A percentile compares a stretch with the other conserved stretches of the same genome.
Conservation (phyloP, 2,888 invertebrate species). For the Perizoma flavofasciatum region DNA sequence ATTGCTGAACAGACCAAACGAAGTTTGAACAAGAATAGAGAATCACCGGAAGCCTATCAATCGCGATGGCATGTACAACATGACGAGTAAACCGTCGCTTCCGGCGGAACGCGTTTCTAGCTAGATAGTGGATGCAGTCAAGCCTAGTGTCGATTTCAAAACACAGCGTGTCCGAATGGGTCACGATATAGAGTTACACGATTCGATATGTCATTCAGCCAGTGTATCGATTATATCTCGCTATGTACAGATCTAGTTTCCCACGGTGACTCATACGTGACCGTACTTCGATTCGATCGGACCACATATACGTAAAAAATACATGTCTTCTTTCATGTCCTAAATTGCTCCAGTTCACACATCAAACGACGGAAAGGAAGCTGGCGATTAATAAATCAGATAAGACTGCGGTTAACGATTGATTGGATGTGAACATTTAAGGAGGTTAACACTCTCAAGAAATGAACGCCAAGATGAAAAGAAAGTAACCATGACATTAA, state of each 20-base stretch:
- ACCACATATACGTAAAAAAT: constrained; percentile 36
- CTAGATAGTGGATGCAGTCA: constrained; percentile 19
- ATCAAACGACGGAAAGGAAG: constrained; percentile 33
- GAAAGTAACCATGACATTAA: constrained; percentile 28
- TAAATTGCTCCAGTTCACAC: constrained; percentile 37
- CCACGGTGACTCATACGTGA: constrained; percentile 52
- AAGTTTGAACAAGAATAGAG: constrained; percentile 34
- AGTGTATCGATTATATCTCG: constrained; percentile 54
- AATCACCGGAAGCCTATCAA: constrained; percentile 57
- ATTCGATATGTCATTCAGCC: constrained; percentile 58
- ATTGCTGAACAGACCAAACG: constrained; percentile 39
- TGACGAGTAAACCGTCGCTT: constrained; percentile 55
- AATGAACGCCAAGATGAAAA: constrained; percentile 28
- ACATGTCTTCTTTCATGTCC: constrained; percentile 34
- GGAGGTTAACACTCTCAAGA: constrained; percentile 32
- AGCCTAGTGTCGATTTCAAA: constrained; percentile 49
- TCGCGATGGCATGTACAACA: constrained; percentile 49
- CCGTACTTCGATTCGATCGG: constrained; percentile 32
- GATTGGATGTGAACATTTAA: constrained; percentile 30
- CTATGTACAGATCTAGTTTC: constrained; percentile 53
- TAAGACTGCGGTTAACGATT: constrained; percentile 28
- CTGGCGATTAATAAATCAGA: constrained; percentile 35
- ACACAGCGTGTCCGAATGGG: constrained; percentile 48
- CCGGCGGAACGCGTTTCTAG: constrained; percentile 47
- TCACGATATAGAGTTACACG: constrained; percentile 54